Evolutionary conservation across 2,888 invertebrate genomes (phyloP).

Genomic region (Eutolmus rufibarbis): DNA sequence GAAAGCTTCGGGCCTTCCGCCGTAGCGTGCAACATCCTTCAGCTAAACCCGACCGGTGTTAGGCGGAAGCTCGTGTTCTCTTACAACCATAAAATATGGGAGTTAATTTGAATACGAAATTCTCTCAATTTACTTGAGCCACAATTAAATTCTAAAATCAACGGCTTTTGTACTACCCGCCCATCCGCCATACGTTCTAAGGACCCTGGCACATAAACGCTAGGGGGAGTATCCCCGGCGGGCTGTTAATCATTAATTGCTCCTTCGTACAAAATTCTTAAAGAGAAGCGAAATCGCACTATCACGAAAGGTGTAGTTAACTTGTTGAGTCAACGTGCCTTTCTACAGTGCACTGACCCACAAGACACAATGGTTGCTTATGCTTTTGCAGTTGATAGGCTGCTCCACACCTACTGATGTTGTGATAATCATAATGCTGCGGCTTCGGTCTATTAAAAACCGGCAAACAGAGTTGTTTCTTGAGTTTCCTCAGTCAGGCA

Average conservation of each 20-base stretch:
- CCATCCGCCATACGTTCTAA: background rate
- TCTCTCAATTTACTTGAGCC: conserved; percentile 33
- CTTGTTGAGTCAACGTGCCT: conserved; percentile 30
- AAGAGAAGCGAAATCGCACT: background rate
- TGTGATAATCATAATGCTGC: background rate
- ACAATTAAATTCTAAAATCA: conserved; percentile 40
- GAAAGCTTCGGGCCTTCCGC: background rate
- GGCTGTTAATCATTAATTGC: conserved; percentile 36
- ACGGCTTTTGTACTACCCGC: conserved; percentile 14
- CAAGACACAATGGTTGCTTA: background rate
- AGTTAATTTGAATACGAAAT: conserved; percentile 41
- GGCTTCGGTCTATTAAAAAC: background rate
- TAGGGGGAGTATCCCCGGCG: background rate
- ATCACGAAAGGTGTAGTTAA: conserved; percentile 16
- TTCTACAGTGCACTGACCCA: conserved; percentile 9
- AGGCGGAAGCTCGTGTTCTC: conserved; percentile 25
- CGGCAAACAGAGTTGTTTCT: background rate
- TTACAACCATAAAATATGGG: conserved; percentile 38
- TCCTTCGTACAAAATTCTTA: conserved; percentile 12
- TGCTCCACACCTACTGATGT: background rate
- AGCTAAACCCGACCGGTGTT: background rate
- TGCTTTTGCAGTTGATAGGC: background rate
- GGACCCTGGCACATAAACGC: background rate
- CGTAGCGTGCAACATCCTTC: background rate
- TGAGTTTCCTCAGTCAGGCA: background rate